Evolutionary conservation across 2,888 invertebrate species (phyloP), one percentile per base, ranked within the genome.

Genomic region (Stratiomys singularior): DNA sequence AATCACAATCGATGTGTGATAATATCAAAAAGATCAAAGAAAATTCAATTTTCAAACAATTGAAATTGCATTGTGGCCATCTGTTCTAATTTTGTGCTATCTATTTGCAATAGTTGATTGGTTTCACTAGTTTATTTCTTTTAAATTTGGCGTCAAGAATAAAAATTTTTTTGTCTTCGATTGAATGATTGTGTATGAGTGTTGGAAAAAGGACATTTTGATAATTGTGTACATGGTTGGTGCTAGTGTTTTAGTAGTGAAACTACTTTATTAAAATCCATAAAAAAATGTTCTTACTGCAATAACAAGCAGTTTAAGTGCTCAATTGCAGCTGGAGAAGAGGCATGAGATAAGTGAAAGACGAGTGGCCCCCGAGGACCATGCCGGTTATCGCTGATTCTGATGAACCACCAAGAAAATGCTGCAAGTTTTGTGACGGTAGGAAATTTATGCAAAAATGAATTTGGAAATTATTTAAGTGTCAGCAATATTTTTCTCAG

Each of bases 401-500:
- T 88, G 91, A 90, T 89, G 91, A 91, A 89, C 94, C 94, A 90
- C 93, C 93, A 91, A 93, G 94, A 89, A 94, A 94, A 90, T 94
- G 94, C 92, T 94, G 94, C 93, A 94, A 93, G 91, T 94, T 94
- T 90, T 94, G 94, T 93, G 94, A 94, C 93, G 94, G 94, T 94
- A 92, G 84, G 86, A 82, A 79, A 79, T 60, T 66, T 18, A n/a
- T 52, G 15, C 4, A 52, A 37, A 37, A 37, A 37, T 37, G 37
- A 37, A 37, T 5, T n/a, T n/a, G n/a, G n/a, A n/a, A n/a, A n/a
- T n/a, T n/a, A n/a, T n/a, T n/a, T n/a, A n/a, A n/a, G n/a, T n/a
- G n/a, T n/a, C n/a, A n/a, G n/a, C n/a, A n/a, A n/a, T n/a, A n/a
- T n/a, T n/a, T n/a, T n/a, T n/a, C n/a, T n/a, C n/a, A n/a, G n/a